Evolutionary conservation across 2,888 invertebrate genomes (phyloP).

Genomic region (Dynastes grantii): DNA sequence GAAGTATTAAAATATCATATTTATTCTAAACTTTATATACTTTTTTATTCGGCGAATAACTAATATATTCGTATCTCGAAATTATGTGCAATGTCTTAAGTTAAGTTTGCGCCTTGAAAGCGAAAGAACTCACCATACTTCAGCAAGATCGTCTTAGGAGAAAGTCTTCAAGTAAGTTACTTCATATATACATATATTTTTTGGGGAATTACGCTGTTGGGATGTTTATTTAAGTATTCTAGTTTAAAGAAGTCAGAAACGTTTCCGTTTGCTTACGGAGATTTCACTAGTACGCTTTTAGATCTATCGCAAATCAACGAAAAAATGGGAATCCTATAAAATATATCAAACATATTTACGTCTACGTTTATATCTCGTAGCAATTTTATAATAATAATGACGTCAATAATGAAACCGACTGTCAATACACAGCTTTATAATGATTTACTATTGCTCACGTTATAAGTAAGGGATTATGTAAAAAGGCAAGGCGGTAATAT

Average conservation of each 20-base stretch:
- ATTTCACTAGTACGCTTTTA: too few relatives aligned
- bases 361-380: background rate
- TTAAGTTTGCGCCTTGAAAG: background rate
- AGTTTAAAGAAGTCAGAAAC: too few relatives aligned
- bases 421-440: background rate
- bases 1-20: conserved; percentile 7
- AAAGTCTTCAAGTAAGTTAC: background rate
- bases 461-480: background rate
- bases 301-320: too few relatives aligned
- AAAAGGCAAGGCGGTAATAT: too few relatives aligned
- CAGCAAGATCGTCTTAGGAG: background rate
- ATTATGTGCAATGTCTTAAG: conserved; percentile 4
- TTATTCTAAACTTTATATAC: conserved; percentile 2
- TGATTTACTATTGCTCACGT: background rate
- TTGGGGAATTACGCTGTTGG: too few relatives aligned
- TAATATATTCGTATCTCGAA: background rate
- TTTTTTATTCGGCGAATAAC: conserved; percentile 8
- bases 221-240: too few relatives aligned
- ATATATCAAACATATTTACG: conserved; percentile 2
- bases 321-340: background rate
- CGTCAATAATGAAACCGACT: background rate
- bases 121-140: background rate
- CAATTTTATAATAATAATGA: background rate
- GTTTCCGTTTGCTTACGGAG: too few relatives aligned
- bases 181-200: background rate